phyloP scores from a whole-genome alignment of 2,797 vertebrate genomes.

The Champsocephalus esox region DNA sequence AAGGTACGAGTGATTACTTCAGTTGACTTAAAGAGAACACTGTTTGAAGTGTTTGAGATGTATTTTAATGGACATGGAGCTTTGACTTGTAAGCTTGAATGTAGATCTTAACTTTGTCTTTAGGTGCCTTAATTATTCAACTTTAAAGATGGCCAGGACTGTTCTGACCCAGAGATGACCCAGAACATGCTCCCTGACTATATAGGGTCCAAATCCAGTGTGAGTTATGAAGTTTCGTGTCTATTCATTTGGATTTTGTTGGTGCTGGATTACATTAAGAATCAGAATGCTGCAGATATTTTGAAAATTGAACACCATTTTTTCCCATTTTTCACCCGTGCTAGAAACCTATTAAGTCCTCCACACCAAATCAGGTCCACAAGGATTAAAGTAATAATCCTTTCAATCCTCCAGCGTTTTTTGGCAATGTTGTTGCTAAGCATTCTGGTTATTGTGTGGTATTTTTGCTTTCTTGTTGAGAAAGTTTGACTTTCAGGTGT shows the following conservation, averaged over 20 bases:
- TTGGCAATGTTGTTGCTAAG: conserved; percentile 19
- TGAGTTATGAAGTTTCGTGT: neutral
- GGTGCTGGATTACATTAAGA: neutral
- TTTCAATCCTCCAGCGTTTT: conserved; percentile 17
- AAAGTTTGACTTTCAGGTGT: conserved; percentile 16
- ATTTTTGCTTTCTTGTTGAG: conserved; percentile 19
- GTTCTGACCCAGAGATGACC: neutral
- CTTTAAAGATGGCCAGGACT: neutral
- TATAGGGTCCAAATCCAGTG: neutral
- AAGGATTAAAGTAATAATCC: conserved; percentile 33
- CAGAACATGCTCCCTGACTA: neutral
- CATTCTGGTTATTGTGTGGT: conserved; percentile 9
- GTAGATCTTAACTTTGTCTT: neutral
- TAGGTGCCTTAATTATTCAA: neutral
- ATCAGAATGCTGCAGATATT: neutral
- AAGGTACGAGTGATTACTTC: conserved; percentile 6
- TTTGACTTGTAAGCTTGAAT: neutral
- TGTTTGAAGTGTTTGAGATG: neutral
- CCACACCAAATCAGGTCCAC: conserved; percentile 19
- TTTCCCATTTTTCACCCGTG: neutral
- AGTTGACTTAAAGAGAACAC: conserved; percentile 7
- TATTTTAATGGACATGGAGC: too few species aligned
- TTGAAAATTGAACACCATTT: conserved; percentile 1
- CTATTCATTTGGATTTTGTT: neutral
- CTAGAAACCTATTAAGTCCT: neutral